These are phyloP conservation scores for Stenchaetothrips biformis DNA, from an alignment of 2,888 invertebrate genomes.

Conservation along the genomic window DNA sequence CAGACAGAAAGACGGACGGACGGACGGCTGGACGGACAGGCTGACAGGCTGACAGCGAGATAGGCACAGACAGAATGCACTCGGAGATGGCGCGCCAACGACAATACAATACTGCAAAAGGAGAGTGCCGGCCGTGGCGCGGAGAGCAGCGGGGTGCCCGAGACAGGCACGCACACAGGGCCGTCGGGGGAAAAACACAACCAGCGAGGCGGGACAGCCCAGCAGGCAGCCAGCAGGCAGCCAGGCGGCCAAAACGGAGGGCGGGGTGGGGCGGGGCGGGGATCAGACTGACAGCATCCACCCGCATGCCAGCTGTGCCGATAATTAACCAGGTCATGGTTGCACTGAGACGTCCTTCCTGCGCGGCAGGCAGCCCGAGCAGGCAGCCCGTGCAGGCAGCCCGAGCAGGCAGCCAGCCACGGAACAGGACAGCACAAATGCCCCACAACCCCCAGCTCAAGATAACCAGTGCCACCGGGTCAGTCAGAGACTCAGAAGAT, in stretches of 20 bases:
- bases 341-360: background rate
- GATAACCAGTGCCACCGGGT: no score
- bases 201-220: no score
- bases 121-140: no score
- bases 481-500: no score
- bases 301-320: background rate
- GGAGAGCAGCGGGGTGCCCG: no score
- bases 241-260: background rate
- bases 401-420: background rate
- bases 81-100: background rate
- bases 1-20: background rate
- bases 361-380: background rate
- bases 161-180: no score
- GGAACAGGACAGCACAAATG: no score
- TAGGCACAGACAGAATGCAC: background rate
- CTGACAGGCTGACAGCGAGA: background rate
- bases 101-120: slow-evolving; percentile 14
- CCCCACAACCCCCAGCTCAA: no score
- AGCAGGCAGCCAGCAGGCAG: no score
- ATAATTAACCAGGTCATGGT: background rate
- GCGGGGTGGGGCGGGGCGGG: background rate
- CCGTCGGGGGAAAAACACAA: no score
- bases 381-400: background rate
- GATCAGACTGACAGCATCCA: background rate
- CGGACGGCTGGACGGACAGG: background rate